Conservation (phyloP, 1,140 invertebrate species). For the Muscidifurax raptorellus region DNA sequence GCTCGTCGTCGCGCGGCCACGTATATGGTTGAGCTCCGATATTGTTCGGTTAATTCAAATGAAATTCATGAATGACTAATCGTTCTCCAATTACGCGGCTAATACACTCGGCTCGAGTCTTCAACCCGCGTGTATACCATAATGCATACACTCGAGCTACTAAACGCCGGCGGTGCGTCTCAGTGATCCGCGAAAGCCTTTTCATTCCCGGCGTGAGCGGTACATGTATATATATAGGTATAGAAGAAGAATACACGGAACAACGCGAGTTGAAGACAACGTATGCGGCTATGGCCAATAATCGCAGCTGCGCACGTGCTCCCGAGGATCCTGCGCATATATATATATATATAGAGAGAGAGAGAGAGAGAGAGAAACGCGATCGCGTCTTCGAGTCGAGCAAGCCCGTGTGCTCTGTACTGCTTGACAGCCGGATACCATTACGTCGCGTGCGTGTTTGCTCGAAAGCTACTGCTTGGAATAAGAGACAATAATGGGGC, state of each 20-base stretch:
- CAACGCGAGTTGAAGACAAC: neutral
- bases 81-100: neutral
- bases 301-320: slow-evolving; percentile 20
- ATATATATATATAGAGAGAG: too few relatives aligned
- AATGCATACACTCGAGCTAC: too few relatives aligned
- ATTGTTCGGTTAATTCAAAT: slow-evolving; percentile 34
- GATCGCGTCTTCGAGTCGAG: neutral
- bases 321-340: slow-evolving; percentile 2
- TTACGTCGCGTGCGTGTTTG: neutral
- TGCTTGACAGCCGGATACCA: slow-evolving; percentile 16
- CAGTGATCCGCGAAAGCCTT: neutral
- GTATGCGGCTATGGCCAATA: slow-evolving; percentile 10
- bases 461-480: neutral
- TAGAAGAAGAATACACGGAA: neutral
- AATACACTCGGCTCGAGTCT: neutral
- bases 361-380: neutral
- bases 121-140: too few relatives aligned
- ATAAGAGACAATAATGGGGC: neutral
- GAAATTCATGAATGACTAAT: slow-evolving; percentile 37
- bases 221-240: neutral
- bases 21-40: too few relatives aligned
- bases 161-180: neutral
- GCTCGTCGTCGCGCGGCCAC: neutral
- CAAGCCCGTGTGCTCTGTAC: neutral
- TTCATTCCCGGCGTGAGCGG: neutral